phyloP scores from a whole-genome alignment of 2,113 vertebrate species.

The Caranx melampygus region DNA sequence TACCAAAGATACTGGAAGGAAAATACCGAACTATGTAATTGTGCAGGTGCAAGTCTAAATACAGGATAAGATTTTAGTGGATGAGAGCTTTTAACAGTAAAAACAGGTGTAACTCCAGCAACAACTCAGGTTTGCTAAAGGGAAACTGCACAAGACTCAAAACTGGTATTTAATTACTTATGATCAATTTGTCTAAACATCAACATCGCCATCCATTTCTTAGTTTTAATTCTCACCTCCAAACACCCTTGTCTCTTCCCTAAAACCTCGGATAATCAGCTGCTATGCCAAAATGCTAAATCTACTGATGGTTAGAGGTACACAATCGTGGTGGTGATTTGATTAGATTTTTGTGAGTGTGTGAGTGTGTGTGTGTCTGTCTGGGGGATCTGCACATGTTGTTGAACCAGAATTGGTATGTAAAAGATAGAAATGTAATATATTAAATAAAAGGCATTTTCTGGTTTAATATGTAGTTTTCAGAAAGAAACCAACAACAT shows the following conservation, averaged over 20 bases:
- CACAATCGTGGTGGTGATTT: constrained; percentile 53
- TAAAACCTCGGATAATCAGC: constrained; percentile 66
- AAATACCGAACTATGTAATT: not conserved
- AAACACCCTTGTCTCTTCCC: constrained; percentile 30
- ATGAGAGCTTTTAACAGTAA: not conserved
- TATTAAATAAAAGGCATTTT: not conserved
- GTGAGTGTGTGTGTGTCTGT: not conserved
- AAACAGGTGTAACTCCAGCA: not conserved
- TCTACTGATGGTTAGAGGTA: constrained; percentile 65
- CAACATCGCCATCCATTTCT: constrained; percentile 60
- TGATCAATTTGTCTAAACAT: constrained; percentile 66
- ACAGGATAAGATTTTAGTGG: not conserved
- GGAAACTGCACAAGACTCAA: constrained; percentile 76
- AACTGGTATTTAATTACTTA: constrained; percentile 65
- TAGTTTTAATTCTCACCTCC: constrained; percentile 48
- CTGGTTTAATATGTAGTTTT: not conserved
- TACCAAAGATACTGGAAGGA: not conserved
- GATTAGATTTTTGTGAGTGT: constrained; percentile 14
- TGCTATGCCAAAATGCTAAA: constrained; percentile 54
- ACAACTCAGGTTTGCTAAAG: constrained; percentile 7
- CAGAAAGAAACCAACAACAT: constrained; percentile 32
- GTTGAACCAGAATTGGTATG: constrained; percentile 7
- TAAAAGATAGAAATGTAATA: not conserved
- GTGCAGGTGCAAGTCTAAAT: not conserved
- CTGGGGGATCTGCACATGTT: constrained; percentile 42